Base-by-base conservation (phyloP, 2,888 invertebrate species). In the Neoscelio sp. region DNA sequence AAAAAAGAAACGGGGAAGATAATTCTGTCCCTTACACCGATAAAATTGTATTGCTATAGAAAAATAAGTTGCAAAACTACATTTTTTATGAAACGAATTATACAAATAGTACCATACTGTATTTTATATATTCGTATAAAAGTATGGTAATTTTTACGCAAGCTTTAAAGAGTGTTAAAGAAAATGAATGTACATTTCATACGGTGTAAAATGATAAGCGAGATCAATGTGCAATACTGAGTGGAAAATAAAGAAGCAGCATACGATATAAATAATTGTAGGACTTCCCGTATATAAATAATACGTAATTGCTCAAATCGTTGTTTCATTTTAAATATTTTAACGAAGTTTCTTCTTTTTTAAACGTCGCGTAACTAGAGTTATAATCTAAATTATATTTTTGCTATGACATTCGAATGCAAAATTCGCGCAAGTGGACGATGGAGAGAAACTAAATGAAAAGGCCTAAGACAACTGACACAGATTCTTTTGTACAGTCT, bases 281-380 rank as follows among this genome's bases (percentile, higher is more conserved):
- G 35, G 56, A 52, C 46, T 44, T 68, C 48, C 23, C 15, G 40
- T 56, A 30, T 67, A 54, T 26, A 70, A 35, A 87, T 87, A 87
- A 85, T 23, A 71, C 13, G 85, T 87, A 86, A 85, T 88, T 88
- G 88, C 88, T 88, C 87, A 87, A 89, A 88, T 88, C 88, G 88
- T 89, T 89, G 85, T 88, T 88, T 89, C 88, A 78, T 87, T 88
- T 87, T 87, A 87, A 85, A 89, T 86, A 89, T 88, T 89, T 89
- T 88, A 88, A 89, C 82, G 68, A 87, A 85, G 87, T 86, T 88
- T 88, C 82, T 84, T 87, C 84, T 85, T 85, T 85, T 78, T 68
- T n/a, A n/a, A n/a, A 85, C 82, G 82, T 85, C 81, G 84, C 83
- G 83, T 83, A 83, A 85, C 74, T 79, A 85, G 82, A 85, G 83